Evolutionary conservation across 2,113 vertebrate species (phyloP).

Genomic region (Notarius lentiginosus): DNA sequence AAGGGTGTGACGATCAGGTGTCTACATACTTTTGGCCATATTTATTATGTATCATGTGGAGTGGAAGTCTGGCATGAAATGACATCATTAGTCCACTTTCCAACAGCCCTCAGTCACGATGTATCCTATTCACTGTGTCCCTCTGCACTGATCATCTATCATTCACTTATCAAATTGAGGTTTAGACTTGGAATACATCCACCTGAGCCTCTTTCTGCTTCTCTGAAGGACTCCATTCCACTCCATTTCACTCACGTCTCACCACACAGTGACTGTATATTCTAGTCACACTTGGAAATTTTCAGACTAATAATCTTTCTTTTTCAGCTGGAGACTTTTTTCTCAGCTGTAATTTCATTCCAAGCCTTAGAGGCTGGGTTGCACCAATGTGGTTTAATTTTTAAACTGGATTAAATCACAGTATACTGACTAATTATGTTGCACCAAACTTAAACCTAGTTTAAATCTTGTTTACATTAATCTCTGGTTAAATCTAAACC

Average conservation of each 20-base stretch:
- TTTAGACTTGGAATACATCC: not conserved
- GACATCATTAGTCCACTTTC: not conserved
- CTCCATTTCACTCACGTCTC: not conserved
- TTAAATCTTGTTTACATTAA: too few species aligned
- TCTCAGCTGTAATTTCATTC: not conserved
- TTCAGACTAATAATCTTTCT: not conserved
- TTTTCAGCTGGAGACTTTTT: not conserved
- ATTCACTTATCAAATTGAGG: not conserved
- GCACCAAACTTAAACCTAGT: too few species aligned
- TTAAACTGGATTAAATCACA: too few species aligned
- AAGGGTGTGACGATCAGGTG: not conserved
- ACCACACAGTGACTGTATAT: not conserved
- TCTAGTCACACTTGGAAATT: not conserved
- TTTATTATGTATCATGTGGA: not conserved
- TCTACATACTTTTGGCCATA: not conserved
- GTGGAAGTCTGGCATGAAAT: not conserved
- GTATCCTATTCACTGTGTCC: not conserved
- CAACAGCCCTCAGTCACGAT: not conserved
- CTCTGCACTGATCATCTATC: not conserved
- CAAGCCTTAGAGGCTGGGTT: not conserved
- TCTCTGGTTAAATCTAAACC: too few species aligned
- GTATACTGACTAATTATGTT: too few species aligned
- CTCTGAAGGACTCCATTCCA: not conserved
- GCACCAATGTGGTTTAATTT: too few species aligned
- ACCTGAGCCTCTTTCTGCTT: not conserved